These are phyloP conservation scores for Girardinus metallicus DNA, from an alignment of 2,797 vertebrate species.

Conservation along the genomic window DNA sequence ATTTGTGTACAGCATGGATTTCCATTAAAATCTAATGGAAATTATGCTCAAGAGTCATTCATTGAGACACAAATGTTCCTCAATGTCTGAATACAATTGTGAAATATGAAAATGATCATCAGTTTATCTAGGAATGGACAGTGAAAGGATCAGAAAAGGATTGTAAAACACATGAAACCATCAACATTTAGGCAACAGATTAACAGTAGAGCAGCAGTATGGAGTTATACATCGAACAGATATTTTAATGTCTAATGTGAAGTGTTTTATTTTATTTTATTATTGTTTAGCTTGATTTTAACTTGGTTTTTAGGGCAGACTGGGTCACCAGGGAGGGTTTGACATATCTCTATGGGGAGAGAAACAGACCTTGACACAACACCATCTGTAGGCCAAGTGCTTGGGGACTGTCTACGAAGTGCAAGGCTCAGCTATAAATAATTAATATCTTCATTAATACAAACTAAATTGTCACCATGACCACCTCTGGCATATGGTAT, in stretches of 20 bases:
- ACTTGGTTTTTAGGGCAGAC: not conserved
- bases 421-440: not conserved
- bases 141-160: not conserved
- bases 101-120: not conserved
- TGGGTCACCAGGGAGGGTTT: not conserved
- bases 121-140: not conserved
- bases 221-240: not conserved
- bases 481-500: not conserved
- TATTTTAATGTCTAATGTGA: not conserved
- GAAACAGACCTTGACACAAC: not conserved
- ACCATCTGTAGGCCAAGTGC: not conserved
- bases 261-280: not conserved
- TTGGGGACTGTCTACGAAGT: not conserved
- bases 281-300: not conserved
- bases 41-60: not conserved
- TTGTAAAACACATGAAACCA: not conserved
- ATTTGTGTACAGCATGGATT: not conserved
- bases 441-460: constrained; percentile 4
- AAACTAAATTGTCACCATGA: not conserved
- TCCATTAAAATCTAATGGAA: not conserved
- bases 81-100: not conserved
- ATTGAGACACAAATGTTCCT: not conserved
- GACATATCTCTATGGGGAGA: not conserved
- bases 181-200: not conserved
- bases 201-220: not conserved